Conservation (phyloP, 2,113 vertebrate genomes). For the Anthoscopus minutus region DNA sequence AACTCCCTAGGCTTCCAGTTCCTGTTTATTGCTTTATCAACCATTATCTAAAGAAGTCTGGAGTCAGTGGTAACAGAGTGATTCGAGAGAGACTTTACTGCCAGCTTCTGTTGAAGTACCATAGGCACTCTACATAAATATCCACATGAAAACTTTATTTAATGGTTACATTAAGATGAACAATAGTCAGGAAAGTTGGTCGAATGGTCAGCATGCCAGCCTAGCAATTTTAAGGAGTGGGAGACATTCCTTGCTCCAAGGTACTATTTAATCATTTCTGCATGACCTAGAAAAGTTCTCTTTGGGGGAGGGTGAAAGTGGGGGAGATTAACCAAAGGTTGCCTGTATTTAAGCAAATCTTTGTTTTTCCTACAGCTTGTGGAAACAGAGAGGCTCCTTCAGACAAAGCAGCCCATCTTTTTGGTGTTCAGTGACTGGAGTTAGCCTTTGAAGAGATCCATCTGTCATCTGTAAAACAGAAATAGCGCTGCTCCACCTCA, state of each 20-base stretch:
- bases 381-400: not conserved
- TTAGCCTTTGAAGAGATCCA: not conserved
- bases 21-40: constrained; percentile 67
- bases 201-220: not conserved
- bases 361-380: not conserved
- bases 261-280: not conserved
- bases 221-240: not conserved
- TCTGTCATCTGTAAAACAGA: not conserved
- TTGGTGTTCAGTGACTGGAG: not conserved
- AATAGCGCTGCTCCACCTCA: not conserved
- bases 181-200: not conserved
- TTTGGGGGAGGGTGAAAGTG: not conserved
- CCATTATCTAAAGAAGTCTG: constrained; percentile 62
- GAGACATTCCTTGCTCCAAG: not conserved
- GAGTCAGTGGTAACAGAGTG: constrained; percentile 48
- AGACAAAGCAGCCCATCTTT: not conserved
- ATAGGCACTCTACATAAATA: not conserved
- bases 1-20: constrained; percentile 65
- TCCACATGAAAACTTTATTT: not conserved
- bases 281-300: not conserved
- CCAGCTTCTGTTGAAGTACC: not conserved
- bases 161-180: not conserved
- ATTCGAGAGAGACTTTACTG: not conserved
- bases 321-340: not conserved
- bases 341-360: not conserved